Base-by-base conservation (phyloP, 2,888 invertebrate genomes). In the Morpho helenor region DNA sequence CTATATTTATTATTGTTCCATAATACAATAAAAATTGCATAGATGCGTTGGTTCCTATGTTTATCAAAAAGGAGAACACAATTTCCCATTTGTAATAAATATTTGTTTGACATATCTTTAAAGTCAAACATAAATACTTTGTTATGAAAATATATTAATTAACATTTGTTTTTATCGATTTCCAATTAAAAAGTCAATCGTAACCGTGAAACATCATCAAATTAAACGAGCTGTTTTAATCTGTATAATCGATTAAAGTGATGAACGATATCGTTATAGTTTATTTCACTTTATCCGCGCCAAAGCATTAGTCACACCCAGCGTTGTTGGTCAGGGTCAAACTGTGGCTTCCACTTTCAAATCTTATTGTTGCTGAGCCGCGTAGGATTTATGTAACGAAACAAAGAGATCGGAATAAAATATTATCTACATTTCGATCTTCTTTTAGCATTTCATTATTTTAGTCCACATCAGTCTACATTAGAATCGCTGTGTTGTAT, bases 241-340 rank as follows among this genome's bases (percentile, higher is more conserved):
- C 40, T 39, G 45, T 39, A 16, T 46, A 40, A 52, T 16, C 45
- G 8, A 22, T 47, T 22, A 43, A 43, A 61, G 60, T 59, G 49
- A 58, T 59, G 56, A 65, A 56, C 55, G 55, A 52, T 31, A 53
- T 60, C 31, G 54, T 55, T 51, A 57, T 46, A 56, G 51, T 57
- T 55, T 41, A 55, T 52, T 62, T 62, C 62, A 16, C 23, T 59
- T 59, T 65, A 60, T 59, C 57, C 55, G 53, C 56, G 52, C 31
- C 10, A 49, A 57, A 57, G 45, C 56, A 58, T 65, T 64, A 62
- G 61, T 60, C 61, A 59, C 60, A 63, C 46, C 52, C 16, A 58
- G 51, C 49, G 54, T 60, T 63, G 54, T 62, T 52, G 66, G 65
- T 64, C 67, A 66, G 44, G 68, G 65, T 59, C 63, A 41, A 57